phyloP scores from a whole-genome alignment of 2,113 vertebrate genomes.

The Mus musculus region DNA sequence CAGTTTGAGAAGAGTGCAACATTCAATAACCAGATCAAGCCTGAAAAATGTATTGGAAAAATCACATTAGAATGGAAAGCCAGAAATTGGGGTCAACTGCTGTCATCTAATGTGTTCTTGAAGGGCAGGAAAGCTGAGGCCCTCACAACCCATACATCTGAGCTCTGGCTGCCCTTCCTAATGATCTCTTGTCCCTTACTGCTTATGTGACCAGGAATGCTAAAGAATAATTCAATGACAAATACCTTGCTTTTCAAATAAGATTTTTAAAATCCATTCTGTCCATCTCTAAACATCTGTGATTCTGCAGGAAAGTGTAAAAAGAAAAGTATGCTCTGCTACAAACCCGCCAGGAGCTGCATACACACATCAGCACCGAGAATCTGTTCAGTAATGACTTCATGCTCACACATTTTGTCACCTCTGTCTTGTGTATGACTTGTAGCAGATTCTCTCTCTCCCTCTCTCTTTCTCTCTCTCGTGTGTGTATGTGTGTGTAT shows the following conservation, averaged over 20 bases:
- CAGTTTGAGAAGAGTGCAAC: background rate
- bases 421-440: background rate
- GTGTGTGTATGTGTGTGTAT: background rate
- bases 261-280: background rate
- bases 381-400: background rate
- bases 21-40: background rate
- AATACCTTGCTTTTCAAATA: background rate
- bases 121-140: background rate
- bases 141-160: background rate
- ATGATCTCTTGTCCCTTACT: background rate
- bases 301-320: background rate
- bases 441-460: background rate
- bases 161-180: background rate
- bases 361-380: too few species aligned
- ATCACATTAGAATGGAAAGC: background rate
- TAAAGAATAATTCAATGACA: background rate
- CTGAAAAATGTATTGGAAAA: background rate
- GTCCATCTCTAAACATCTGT: background rate
- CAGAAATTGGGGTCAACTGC: background rate
- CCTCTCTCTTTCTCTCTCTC: background rate
- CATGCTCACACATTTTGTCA: background rate
- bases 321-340: background rate
- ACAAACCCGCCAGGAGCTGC: background rate
- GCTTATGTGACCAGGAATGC: background rate
- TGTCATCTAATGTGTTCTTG: background rate